phyloP scores from a whole-genome alignment of 2,113 vertebrate genomes.

The Pogonocichla stellata region DNA sequence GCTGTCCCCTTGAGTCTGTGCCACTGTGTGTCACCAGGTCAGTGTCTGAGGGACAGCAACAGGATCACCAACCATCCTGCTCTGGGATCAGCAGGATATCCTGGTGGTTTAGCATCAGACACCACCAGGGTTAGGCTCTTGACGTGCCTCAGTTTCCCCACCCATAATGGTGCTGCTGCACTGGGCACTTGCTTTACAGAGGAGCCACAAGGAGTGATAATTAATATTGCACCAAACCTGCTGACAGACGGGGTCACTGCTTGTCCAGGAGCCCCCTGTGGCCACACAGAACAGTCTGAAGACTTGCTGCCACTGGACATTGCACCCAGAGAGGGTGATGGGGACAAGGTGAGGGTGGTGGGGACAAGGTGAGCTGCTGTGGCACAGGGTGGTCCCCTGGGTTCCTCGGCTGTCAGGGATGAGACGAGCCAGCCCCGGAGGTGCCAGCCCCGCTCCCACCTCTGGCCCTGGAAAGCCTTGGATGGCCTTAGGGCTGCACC shows the following conservation, averaged over 20 bases:
- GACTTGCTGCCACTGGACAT: accelerated
- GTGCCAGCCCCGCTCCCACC: accelerated
- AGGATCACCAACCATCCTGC: not conserved
- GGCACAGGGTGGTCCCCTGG: not conserved
- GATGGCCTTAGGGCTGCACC: not conserved
- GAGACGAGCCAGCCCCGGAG: not conserved
- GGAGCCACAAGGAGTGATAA: not conserved
- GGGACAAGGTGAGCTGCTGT: not conserved
- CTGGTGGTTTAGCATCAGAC: accelerated
- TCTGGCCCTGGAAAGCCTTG: accelerated
- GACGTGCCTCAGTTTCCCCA: not conserved
- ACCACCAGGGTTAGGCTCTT: not conserved
- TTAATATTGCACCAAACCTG: not conserved
- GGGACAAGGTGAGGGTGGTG: not conserved
- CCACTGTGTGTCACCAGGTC: not conserved
- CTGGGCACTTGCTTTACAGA: not conserved
- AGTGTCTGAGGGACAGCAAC: not conserved
- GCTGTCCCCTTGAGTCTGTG: not conserved
- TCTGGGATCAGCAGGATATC: not conserved
- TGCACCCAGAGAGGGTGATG: not conserved
- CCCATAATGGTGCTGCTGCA: not conserved
- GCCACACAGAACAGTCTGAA: not conserved
- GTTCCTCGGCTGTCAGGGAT: not conserved
- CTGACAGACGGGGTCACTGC: not conserved
- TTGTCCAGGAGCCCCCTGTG: not conserved